Evolutionary conservation across 2,113 vertebrate genomes (phyloP), one percentile per base, ranked within the genome.

Genomic region (Rhombomys opimus): DNA sequence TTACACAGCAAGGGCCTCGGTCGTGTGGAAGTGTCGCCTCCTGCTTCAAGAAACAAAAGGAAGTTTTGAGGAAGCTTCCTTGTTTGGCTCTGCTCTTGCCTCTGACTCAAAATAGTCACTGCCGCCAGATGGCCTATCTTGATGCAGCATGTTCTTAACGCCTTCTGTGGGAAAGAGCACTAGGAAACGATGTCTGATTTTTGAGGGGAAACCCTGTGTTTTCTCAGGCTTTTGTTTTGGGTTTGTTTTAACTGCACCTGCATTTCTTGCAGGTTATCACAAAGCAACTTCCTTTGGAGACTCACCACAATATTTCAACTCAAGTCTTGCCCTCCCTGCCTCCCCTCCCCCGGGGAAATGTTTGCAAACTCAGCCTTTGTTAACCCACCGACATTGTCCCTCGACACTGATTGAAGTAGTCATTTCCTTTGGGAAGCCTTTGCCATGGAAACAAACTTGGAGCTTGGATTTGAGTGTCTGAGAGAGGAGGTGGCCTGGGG

Each of bases 281-380:
- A 96, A 95, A 97, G 88, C 81, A 90, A 95, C 96, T 97, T 96
- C 97, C 97, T 97, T 93, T 91, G 35, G 73, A 88, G 89, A 89
- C 77, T 95, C 81, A 86, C 91, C 81, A 86, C 91, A 88, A 59
- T 95, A 81, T 93, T 95, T 96, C 85, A 92, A 18, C 23, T 80
- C 5, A 88, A 93, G 76, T 95, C 94, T 32, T 92, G 95, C 73
- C 96, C 91, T 68, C 23, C 7, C 2, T 92, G 92, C 73, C 96
- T 90, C 75, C n/a, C 23, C 2, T 20, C 70, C 72, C 67, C 8
- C 0, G 93, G 90, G 96, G 94, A 97, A 97, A 63, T 94, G 90
- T 90, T 92, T 94, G 92, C 88, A 96, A 95, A 82, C 89, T 96
- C 30, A 92, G 81, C 38, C 73, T 95, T 96, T 97, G 92, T 95